Conservation (phyloP, 2,888 invertebrate species). For the Molorchus minor region DNA sequence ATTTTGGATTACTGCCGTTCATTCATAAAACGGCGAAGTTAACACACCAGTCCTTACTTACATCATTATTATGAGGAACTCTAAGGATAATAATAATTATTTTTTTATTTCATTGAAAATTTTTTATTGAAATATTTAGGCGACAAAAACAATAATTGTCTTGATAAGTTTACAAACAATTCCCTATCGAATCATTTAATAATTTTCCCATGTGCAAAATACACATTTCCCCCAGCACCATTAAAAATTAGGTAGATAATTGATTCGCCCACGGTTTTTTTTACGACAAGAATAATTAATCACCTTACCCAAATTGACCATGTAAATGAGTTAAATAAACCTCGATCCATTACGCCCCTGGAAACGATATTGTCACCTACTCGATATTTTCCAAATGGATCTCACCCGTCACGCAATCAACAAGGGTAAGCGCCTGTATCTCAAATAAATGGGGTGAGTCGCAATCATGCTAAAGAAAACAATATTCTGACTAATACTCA, state of each 20-base stretch:
- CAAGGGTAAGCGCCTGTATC: conserved; percentile 21
- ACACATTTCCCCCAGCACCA: not conserved
- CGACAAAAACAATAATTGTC: too few relatives aligned
- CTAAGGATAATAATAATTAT: too few relatives aligned
- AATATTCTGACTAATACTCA: too few relatives aligned
- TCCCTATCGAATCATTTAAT: not conserved
- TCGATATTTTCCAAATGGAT: conserved; percentile 33
- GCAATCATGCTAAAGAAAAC: conserved; percentile 32
- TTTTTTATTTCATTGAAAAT: too few relatives aligned
- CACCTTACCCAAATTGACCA: conserved; percentile 18
- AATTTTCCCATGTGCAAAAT: not conserved
- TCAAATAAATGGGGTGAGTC: conserved; percentile 32
- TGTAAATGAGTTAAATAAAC: conserved; percentile 24
- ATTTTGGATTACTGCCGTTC: too few relatives aligned
- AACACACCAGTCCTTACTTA: too few relatives aligned
- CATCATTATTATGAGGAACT: too few relatives aligned
- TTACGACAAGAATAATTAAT: conserved; percentile 9
- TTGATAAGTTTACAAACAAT: too few relatives aligned
- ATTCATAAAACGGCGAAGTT: too few relatives aligned
- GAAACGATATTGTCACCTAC: conserved; percentile 23
- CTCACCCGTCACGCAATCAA: conserved; percentile 37
- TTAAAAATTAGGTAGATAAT: conserved; percentile 1
- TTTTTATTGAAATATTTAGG: too few relatives aligned
- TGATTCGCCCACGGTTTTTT: not conserved
- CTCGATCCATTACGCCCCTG: conserved; percentile 20